phyloP scores from a whole-genome alignment of 2,888 invertebrate genomes.

The Phasia obesa region DNA sequence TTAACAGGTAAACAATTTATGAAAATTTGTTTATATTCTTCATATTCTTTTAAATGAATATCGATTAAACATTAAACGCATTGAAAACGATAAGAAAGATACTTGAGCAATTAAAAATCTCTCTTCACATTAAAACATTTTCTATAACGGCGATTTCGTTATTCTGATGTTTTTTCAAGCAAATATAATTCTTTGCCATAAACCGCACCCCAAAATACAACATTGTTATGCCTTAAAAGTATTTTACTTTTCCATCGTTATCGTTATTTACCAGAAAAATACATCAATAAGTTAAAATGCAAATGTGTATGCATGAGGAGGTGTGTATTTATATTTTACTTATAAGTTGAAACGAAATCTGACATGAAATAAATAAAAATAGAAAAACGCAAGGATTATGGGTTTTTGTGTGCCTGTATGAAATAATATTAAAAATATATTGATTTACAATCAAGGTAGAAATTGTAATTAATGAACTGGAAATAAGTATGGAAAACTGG shows the following conservation, averaged over 20 bases:
- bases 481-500: too few species aligned
- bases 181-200: conserved; percentile 13
- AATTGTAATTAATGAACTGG: too few species aligned
- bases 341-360: conserved; percentile 5
- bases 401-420: neutral
- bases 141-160: conserved; percentile 1
- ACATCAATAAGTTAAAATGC: neutral
- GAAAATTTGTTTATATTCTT: neutral
- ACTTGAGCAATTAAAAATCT: conserved; percentile 25
- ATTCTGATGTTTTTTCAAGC: neutral
- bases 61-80: conserved; percentile 35
- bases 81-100: conserved; percentile 8
- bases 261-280: neutral
- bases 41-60: neutral
- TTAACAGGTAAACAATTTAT: too few species aligned
- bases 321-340: too few species aligned
- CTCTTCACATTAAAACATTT: conserved; percentile 24
- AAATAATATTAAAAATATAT: neutral
- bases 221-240: neutral
- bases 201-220: conserved; percentile 34
- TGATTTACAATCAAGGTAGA: conserved; percentile 7
- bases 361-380: neutral
- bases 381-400: neutral
- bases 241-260: conserved; percentile 6
- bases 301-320: too few species aligned